Conservation (phyloP, 2,888 invertebrate genomes). For the Campoplex nolae region DNA sequence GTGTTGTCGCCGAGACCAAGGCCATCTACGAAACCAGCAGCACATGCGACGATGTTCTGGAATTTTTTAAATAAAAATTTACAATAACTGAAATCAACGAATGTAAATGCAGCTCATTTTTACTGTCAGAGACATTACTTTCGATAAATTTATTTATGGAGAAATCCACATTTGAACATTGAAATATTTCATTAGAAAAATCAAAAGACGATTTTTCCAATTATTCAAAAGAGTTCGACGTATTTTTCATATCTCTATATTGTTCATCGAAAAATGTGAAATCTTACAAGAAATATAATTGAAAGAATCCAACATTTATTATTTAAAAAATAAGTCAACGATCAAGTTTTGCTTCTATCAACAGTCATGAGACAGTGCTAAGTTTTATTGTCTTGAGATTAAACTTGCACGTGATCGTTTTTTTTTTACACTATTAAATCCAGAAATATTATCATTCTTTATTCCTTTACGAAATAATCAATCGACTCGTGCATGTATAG, state of each 20-base stretch:
- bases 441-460: not conserved
- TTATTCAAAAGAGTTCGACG: not conserved
- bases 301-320: not conserved
- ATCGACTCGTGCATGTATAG: not conserved
- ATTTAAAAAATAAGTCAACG: not conserved
- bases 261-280: no score
- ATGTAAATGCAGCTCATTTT: not conserved
- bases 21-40: slow-evolving; percentile 89
- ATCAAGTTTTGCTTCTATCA: not conserved
- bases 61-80: not conserved
- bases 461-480: not conserved
- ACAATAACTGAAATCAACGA: not conserved
- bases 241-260: not conserved
- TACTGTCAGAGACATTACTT: not conserved
- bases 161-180: not conserved
- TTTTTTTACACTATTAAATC: not conserved
- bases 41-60: slow-evolving; percentile 89
- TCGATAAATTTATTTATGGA: not conserved
- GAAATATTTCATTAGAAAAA: not conserved
- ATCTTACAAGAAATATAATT: not conserved
- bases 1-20: slow-evolving; percentile 89
- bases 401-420: not conserved
- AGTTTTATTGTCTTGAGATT: not conserved
- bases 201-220: not conserved
- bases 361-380: not conserved